A percentile compares a stretch with the other conserved stretches of the same genome.
Evolutionary conservation across 1,140 invertebrate genomes (phyloP).

Genomic region (Drosophila elegans): DNA sequence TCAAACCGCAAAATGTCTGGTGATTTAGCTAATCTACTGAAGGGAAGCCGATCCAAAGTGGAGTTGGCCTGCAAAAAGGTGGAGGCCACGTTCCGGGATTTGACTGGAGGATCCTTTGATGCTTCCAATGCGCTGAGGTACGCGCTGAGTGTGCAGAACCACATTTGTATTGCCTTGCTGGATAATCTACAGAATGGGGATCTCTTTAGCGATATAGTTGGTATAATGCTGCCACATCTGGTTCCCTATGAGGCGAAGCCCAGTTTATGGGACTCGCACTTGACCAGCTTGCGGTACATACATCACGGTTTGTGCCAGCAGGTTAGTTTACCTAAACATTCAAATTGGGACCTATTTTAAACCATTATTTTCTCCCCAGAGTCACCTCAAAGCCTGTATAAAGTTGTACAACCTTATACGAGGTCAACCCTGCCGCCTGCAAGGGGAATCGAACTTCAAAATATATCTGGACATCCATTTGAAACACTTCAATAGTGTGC

Average conservation of each 20-base stretch:
- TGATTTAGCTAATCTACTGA: constrained; percentile 33
- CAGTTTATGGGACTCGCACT: constrained; percentile 54
- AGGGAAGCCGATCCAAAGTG: constrained; percentile 30
- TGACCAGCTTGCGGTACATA: constrained; percentile 56
- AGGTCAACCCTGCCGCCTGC: constrained; percentile 36
- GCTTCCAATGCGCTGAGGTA: constrained; percentile 11
- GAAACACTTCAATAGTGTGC: constrained; percentile 38
- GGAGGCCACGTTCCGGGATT: constrained; percentile 2
- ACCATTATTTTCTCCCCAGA: constrained; percentile 18
- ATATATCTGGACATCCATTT: constrained; percentile 62
- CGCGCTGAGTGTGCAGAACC: constrained; percentile 39
- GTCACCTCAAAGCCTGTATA: constrained; percentile 26
- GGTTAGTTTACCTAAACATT: constrained; percentile 15
- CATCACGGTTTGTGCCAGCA: constrained; percentile 46
- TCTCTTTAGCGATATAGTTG: constrained; percentile 52
- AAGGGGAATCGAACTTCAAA: constrained; percentile 39
- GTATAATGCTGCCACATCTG: constrained; percentile 44
- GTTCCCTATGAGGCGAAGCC: constrained; percentile 29
- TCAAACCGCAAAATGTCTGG: constrained; percentile 22
- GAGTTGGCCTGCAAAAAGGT: constrained; percentile 10
- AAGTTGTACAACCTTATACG: constrained; percentile 50
- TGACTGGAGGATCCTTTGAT: not conserved
- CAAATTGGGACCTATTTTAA: not conserved
- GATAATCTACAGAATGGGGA: constrained; percentile 50
- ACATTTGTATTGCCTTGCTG: constrained; percentile 48